Evolutionary conservation across 2,797 vertebrate genomes (phyloP).

Genomic region (Naso thynnoides): DNA sequence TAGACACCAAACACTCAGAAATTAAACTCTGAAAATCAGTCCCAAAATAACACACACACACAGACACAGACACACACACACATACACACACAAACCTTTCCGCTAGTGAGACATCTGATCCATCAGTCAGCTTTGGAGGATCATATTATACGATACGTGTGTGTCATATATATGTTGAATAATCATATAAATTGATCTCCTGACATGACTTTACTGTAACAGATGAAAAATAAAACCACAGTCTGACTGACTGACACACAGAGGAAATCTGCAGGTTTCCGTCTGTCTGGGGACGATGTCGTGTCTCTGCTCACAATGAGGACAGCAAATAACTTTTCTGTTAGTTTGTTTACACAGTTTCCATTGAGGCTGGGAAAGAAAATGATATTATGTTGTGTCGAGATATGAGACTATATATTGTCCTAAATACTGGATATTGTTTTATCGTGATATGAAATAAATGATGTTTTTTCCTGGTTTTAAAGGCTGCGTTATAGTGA

Average conservation of each 20-base stretch:
- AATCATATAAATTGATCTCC: neutral
- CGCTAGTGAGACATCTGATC: constrained; percentile 15
- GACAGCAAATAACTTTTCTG: too few relatives aligned
- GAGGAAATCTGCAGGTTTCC: too few relatives aligned
- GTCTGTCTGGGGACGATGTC: too few relatives aligned
- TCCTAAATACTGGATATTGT: too few relatives aligned
- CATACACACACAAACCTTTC: constrained; percentile 14
- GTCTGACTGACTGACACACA: neutral
- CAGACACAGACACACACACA: constrained; percentile 15
- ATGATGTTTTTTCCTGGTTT: too few relatives aligned
- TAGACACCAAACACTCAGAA: constrained; percentile 40
- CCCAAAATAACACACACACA: constrained; percentile 44
- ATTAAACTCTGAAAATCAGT: constrained; percentile 14
- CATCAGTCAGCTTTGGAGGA: neutral
- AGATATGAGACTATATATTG: too few relatives aligned
- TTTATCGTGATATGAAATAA: too few relatives aligned
- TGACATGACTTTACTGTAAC: neutral
- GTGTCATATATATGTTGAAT: neutral
- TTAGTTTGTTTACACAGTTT: too few relatives aligned
- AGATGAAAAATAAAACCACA: neutral
- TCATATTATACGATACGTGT: neutral
- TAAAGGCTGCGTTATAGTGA: too few relatives aligned
- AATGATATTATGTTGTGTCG: too few relatives aligned
- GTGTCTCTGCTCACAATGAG: too few relatives aligned
- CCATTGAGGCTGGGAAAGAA: too few relatives aligned